Conservation (phyloP, 2,113 vertebrate genomes). For the Camelus bactrianus region DNA sequence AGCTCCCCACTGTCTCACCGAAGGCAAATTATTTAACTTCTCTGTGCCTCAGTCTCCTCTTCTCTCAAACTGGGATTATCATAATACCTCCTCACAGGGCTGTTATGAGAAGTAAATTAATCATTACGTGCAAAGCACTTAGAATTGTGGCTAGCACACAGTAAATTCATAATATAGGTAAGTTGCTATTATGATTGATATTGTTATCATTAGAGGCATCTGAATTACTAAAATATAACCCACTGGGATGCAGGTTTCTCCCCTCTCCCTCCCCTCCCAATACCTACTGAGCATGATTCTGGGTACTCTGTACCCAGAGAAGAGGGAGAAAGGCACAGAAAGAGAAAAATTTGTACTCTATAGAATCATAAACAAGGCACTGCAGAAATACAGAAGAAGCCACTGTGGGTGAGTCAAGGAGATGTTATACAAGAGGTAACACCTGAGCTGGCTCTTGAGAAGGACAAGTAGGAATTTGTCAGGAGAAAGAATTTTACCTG, state of each 20-base stretch:
- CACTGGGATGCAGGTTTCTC: not conserved
- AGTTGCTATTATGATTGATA: not conserved
- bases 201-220: not conserved
- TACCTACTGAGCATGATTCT: not conserved
- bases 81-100: not conserved
- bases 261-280: not conserved
- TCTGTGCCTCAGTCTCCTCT: slow-evolving; percentile 35
- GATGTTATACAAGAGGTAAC: not conserved
- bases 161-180: not conserved
- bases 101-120: not conserved
- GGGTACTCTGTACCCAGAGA: not conserved
- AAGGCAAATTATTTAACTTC: not conserved
- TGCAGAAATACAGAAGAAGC: not conserved
- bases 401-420: not conserved
- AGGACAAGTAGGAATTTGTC: not conserved
- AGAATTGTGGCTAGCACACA: not conserved
- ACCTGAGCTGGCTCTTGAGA: not conserved
- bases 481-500: not conserved
- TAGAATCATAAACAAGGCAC: not conserved
- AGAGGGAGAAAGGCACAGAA: not conserved
- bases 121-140: not conserved
- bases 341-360: not conserved
- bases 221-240: not conserved
- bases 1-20: not conserved
- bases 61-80: not conserved